phyloP scores from a whole-genome alignment of 2,797 vertebrate species.

The Pogonophryne albipinna region DNA sequence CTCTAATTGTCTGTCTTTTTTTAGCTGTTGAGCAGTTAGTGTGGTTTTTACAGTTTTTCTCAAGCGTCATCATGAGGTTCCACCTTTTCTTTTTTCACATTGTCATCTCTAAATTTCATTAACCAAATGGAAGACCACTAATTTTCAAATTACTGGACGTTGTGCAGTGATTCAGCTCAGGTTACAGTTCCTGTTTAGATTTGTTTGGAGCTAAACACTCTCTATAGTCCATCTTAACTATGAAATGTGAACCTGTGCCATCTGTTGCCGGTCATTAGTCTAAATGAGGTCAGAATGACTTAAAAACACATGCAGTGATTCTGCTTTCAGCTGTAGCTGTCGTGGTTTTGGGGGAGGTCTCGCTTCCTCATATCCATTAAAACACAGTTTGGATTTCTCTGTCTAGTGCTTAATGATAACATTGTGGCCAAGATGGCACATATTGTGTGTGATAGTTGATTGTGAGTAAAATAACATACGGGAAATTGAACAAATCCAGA shows the following conservation, averaged over 20 bases:
- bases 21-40: too few relatives aligned
- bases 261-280: constrained; percentile 48
- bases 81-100: neutral
- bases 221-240: constrained; percentile 6
- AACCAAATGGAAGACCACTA: neutral
- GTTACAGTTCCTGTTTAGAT: constrained; percentile 33
- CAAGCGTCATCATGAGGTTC: too few relatives aligned
- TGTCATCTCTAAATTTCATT: neutral
- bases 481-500: neutral
- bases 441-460: neutral
- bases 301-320: neutral
- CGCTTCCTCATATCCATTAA: constrained; percentile 31
- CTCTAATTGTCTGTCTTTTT: too few relatives aligned
- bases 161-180: constrained; percentile 18
- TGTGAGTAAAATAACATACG: neutral
- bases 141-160: too few relatives aligned
- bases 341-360: neutral
- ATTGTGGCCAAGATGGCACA: neutral
- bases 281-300: constrained; percentile 33
- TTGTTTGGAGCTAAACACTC: constrained; percentile 21
- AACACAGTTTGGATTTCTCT: neutral
- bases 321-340: constrained; percentile 18
- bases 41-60: too few relatives aligned
- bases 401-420: neutral
- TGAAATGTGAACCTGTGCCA: constrained; percentile 52